Evolutionary conservation across 2,888 invertebrate species (phyloP).

Genomic region (Eupithecia exiguata): DNA sequence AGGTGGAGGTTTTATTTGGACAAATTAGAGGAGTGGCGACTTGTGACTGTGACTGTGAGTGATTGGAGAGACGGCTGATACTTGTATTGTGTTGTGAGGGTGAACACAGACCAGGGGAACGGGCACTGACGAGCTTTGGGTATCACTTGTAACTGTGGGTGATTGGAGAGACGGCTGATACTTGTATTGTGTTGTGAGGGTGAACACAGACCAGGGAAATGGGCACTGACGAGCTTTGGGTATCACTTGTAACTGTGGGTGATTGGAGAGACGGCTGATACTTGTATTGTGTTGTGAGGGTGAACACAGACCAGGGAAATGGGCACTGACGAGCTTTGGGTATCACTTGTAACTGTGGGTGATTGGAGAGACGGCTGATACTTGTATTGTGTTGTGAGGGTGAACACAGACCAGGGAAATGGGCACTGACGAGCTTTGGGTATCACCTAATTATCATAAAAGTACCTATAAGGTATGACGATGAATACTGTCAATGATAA

Average conservation of each 20-base stretch:
- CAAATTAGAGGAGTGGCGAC: constrained; percentile 32
- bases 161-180: background rate
- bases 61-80: background rate
- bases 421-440: background rate
- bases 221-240: background rate
- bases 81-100: background rate
- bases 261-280: background rate
- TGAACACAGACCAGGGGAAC: background rate
- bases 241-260: background rate
- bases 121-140: background rate
- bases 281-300: background rate
- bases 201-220: background rate
- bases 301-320: background rate
- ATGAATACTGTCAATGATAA: background rate
- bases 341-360: background rate
- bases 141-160: background rate
- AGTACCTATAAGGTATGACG: background rate
- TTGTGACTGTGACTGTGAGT: background rate
- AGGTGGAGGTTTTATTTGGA: constrained; percentile 37
- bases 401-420: background rate
- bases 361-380: background rate
- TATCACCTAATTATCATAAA: background rate
- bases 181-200: background rate
- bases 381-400: background rate
- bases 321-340: background rate